A percentile compares a stretch with the other conserved stretches of the same genome.
phyloP scores from a whole-genome alignment of 2,113 vertebrate species.

The Haemorhous mexicanus region DNA sequence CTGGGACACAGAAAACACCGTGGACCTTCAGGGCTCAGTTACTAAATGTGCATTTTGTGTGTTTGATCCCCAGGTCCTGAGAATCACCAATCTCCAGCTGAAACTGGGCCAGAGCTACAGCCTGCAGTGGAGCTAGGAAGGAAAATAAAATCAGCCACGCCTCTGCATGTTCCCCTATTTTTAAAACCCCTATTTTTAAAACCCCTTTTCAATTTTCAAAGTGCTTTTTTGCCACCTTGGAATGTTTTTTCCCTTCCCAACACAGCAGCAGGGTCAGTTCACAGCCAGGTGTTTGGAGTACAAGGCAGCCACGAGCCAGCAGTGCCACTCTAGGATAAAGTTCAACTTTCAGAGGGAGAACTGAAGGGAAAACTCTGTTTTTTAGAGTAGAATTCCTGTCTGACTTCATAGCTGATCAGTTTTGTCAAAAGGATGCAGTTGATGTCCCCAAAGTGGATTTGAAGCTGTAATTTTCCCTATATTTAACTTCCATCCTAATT shows the following conservation, averaged over 20 bases:
- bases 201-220: not conserved
- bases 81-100: not conserved
- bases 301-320: rapidly evolving
- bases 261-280: rapidly evolving
- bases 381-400: not conserved
- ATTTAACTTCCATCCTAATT: not conserved
- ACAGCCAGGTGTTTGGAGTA: rapidly evolving
- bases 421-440: not conserved
- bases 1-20: rapidly evolving
- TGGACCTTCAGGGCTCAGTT: too few species aligned
- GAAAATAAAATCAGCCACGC: rapidly evolving
- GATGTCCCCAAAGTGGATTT: not conserved
- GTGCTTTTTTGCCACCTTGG: not conserved
- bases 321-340: rapidly evolving
- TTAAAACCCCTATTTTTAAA: not conserved
- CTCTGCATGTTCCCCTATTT: rapidly evolving
- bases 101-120: conserved; percentile 46
- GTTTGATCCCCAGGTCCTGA: conserved; percentile 30
- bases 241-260: not conserved
- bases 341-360: not conserved
- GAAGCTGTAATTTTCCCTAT: not conserved
- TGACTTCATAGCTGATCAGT: rapidly evolving
- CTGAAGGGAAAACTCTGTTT: not conserved
- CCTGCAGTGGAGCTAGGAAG: conserved; percentile 28
- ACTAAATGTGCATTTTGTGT: not conserved